phyloP scores from a whole-genome alignment of 1,140 invertebrate species.

The Varroa destructor region DNA sequence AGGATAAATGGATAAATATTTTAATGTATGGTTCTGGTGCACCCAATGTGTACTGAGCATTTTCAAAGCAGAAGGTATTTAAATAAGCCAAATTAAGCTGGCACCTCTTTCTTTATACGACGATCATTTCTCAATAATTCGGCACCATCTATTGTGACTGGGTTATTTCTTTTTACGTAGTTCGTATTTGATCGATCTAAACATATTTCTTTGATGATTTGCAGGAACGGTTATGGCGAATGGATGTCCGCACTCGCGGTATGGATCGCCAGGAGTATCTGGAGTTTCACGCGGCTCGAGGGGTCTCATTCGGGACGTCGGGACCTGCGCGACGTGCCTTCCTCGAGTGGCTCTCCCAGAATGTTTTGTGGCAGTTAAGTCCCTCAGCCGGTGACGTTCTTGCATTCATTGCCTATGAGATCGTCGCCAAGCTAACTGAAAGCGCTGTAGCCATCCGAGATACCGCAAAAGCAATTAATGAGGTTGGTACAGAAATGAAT shows the following conservation, averaged over 20 bases:
- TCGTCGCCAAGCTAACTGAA: background rate
- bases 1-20: too few species aligned
- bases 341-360: background rate
- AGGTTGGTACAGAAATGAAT: too few species aligned
- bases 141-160: too few species aligned
- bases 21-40: too few species aligned
- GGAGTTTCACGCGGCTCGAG: background rate
- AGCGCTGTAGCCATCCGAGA: background rate
- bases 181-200: background rate
- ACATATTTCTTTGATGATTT: background rate
- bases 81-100: too few species aligned
- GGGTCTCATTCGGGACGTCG: background rate
- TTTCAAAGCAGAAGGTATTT: too few species aligned
- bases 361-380: background rate
- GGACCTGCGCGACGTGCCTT: background rate
- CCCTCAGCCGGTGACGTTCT: background rate
- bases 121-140: too few species aligned
- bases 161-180: background rate
- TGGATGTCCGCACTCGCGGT: background rate
- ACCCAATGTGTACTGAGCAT: too few species aligned
- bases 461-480: too few species aligned
- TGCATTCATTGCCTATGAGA: background rate
- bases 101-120: too few species aligned
- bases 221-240: background rate
- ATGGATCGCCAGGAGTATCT: constrained; percentile 20